Percentiles rank a stretch among this genome's conserved stretches.
Conservation (phyloP, 2,113 vertebrate genomes). For the Taxidea taxus region DNA sequence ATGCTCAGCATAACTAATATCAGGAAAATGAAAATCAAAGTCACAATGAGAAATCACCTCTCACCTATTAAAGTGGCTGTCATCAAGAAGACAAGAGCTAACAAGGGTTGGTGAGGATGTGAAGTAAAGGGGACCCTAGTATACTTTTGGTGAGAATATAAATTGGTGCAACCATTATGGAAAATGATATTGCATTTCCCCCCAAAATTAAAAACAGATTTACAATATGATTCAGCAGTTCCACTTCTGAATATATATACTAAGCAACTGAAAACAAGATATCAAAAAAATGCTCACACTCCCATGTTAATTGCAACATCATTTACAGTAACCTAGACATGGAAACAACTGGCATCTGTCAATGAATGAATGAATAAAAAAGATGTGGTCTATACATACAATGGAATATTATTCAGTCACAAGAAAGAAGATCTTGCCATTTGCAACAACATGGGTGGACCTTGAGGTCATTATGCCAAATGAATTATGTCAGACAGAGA, state of each 20-base stretch:
- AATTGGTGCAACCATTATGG: not conserved
- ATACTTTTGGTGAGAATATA: not conserved
- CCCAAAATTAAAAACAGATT: not conserved
- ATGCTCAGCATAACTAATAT: not conserved
- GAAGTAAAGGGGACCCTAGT: not conserved
- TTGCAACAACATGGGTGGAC: not conserved
- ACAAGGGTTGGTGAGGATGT: too few relatives aligned
- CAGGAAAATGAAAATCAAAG: not conserved
- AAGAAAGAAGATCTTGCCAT: not conserved
- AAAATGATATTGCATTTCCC: not conserved
- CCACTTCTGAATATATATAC: not conserved
- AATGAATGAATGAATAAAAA: not conserved
- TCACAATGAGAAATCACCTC: not conserved
- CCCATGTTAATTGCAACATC: not conserved
- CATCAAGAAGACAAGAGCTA: not conserved
- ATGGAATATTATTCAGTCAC: not conserved
- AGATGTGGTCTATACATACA: not conserved
- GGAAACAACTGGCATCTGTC: not conserved
- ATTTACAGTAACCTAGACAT: not conserved
- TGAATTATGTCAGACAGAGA: not conserved
- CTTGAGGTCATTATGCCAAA: not conserved
- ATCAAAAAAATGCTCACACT: not conserved
- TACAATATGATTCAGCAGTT: not conserved
- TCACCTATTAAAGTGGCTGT: not conserved
- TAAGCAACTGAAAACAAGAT: not conserved